Base-by-base conservation (phyloP, 2,113 vertebrate species). In the Corythoichthys haematopterus region DNA sequence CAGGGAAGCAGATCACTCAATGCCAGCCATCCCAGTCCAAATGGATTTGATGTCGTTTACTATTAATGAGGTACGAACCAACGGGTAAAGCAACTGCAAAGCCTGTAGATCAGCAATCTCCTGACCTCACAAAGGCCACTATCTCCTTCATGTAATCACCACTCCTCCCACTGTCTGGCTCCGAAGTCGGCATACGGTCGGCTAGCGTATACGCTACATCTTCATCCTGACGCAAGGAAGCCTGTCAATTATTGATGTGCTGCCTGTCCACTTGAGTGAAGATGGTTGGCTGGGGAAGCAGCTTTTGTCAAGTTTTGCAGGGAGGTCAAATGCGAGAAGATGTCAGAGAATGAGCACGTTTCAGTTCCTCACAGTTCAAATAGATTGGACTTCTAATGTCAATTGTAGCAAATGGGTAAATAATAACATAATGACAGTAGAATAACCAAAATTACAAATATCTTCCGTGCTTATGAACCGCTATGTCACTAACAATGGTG, bases 81-180 rank as follows among this genome's bases (percentile, higher is more conserved):
- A 7, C 5, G 28, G 38, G 15, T 45, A 37, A 14, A 62, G 51
- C 73, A 4, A 66, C 16, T 45, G 36, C 56, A 68, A 64, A 69
- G 28, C 53, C 62, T 57, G 20, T 46, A 35, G 15, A 51, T 72
- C 59, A 37, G 20, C 10, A 7, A 60, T 48, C 48, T 43, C 9
- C 55, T 51, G 69, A 75, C 64, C 65, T 2, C 10, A 11, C 61
- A 13, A 57, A 76, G 68, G 65, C 8, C 65, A 1, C 16, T 37
- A 56, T 69, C 66, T 70, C 70, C 47, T 57, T 73, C 71, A 10
- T 10, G 64, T 69, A 71, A 79, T 70, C 69, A 65, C 14, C 69
- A 38, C 65, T 45, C 46, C 33, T 65, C 48, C 75, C 38, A 53
- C 59, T 72, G 64, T 50, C 65, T 7, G 37, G 36, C 3, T 69